Percentiles rank a stretch among this genome's conserved stretches.
Evolutionary conservation across 2,888 invertebrate genomes (phyloP).

Genomic region (Neoscelio sp.): DNA sequence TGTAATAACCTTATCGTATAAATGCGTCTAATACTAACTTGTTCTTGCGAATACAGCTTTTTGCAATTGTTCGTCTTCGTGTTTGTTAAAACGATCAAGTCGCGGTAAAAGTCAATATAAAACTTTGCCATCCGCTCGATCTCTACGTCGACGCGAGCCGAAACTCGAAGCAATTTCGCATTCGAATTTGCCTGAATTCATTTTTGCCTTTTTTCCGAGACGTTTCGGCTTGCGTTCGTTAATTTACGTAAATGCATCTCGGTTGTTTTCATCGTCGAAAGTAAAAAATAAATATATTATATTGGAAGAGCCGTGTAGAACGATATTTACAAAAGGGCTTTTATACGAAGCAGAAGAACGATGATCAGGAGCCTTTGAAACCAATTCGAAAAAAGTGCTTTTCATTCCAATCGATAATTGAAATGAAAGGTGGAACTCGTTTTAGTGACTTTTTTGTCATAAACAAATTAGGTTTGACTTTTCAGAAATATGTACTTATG

Average conservation of each 20-base stretch:
- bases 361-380: not conserved
- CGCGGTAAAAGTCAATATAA: slow-evolving; percentile 3
- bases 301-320: slow-evolving; percentile 79
- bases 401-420: not conserved
- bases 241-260: slow-evolving; percentile 40
- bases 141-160: slow-evolving; percentile 11
- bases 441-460: too few relatives aligned
- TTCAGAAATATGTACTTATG: too few relatives aligned
- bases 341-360: slow-evolving; percentile 60
- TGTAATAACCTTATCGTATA: slow-evolving; percentile 75
- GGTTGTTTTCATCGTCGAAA: slow-evolving; percentile 55
- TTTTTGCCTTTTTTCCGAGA: not conserved
- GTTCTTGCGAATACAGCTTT: slow-evolving; percentile 68
- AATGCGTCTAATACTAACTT: slow-evolving; percentile 79
- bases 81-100: too few relatives aligned
- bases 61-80: slow-evolving; percentile 26
- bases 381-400: slow-evolving; percentile 1
- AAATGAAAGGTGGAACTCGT: too few relatives aligned
- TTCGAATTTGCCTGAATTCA: not conserved
- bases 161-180: too few relatives aligned
- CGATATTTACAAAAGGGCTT: slow-evolving; percentile 79
- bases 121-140: not conserved
- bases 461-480: too few relatives aligned
- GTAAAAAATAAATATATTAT: slow-evolving; percentile 79
- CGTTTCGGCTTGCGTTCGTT: slow-evolving; percentile 5